Base-by-base conservation (phyloP, 1,140 invertebrate genomes). In the Habropoda laboriosa region DNA sequence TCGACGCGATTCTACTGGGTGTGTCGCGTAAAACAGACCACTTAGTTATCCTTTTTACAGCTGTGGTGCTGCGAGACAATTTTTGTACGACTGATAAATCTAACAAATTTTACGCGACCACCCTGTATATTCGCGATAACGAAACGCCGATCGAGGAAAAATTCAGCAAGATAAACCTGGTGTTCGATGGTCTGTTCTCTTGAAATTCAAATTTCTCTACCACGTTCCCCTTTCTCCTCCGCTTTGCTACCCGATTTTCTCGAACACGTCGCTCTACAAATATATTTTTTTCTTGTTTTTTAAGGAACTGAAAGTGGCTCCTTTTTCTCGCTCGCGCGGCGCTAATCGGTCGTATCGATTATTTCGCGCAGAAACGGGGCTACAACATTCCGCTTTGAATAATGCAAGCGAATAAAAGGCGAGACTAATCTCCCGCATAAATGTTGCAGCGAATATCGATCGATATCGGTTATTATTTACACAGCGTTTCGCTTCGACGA, bases 321-420 rank as follows among this genome's bases (percentile, higher is more conserved):
- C n/a, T n/a, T n/a, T n/a, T n/a, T n/a, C n/a, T n/a, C n/a, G n/a
- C n/a, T n/a, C n/a, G 13, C 66, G 27, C 55, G 5, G 7, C 38
- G 42, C 35, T 71, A 51, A 71, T 71, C 67, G 55, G 24, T 51
- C 42, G 38, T 78, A 78, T 78, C 67, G 66, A 78, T 78, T 78
- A 78, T 78, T 71, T 35, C 32, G 55, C 45, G 38, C 61, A 49
- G 55, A 60, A 71, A 49, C n/a, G 75, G 30, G 75, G 66, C 55
- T 71, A 71, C 66, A n/a, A 38, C 55, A 21, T 60, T 42, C 12
- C 24, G 67, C 55, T 61, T 49, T 60, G 63, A 71, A 71, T 51
- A 58, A 61, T 51, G 67, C 55, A 71, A 16, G 18, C 21, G 18
- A 47, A 27, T 32, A 35, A 67, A 67, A 55, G 30, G 27, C 8